Evolutionary conservation across 2,797 vertebrate genomes (phyloP).

Genomic region (Epinephelus malabaricus): DNA sequence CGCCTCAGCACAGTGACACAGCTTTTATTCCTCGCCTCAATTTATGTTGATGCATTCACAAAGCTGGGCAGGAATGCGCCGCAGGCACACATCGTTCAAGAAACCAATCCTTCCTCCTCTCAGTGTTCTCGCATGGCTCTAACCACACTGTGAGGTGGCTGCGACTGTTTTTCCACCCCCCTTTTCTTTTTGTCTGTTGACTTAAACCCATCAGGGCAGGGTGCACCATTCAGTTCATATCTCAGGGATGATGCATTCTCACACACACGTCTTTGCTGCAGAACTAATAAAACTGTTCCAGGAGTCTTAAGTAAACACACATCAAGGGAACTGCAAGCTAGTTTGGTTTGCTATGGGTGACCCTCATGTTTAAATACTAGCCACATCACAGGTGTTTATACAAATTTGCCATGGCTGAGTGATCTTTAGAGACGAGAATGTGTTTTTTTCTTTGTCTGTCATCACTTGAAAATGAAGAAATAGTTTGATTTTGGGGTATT

Average conservation of each 20-base stretch:
- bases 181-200: constrained; percentile 44
- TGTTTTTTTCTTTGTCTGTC: neutral
- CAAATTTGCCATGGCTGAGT: neutral
- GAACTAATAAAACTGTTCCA: constrained; percentile 24
- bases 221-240: constrained; percentile 42
- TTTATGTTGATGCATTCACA: constrained; percentile 77
- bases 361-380: neutral
- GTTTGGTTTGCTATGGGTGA: neutral
- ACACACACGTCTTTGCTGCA: constrained; percentile 26
- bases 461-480: constrained; percentile 3
- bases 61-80: constrained; percentile 65
- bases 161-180: neutral
- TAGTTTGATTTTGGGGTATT: constrained; percentile 6
- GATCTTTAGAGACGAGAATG: too few relatives aligned
- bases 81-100: constrained; percentile 65
- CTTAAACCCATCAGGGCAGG: constrained; percentile 40
- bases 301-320: constrained; percentile 6
- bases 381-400: neutral
- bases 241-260: constrained; percentile 29
- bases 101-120: constrained; percentile 66
- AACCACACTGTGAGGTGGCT: constrained; percentile 37
- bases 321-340: neutral
- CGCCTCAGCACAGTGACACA: constrained; percentile 72
- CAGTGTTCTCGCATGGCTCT: constrained; percentile 39
- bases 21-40: constrained; percentile 69